A percentile compares a stretch with the other conserved stretches of the same genome.
Evolutionary conservation across 2,888 invertebrate genomes (phyloP).

Genomic region (Sarcophaga subvicina): DNA sequence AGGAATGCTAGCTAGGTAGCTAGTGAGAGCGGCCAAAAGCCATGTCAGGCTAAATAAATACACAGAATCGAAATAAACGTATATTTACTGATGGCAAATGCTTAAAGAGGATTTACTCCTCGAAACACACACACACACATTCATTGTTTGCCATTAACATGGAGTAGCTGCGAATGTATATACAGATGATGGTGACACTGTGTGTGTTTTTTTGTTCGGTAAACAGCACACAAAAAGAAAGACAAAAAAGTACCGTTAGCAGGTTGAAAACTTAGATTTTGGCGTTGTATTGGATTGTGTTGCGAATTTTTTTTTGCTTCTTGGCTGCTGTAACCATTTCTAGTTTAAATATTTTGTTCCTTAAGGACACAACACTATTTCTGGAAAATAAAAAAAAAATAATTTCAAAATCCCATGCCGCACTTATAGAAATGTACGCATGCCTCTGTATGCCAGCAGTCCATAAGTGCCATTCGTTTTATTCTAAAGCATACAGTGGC

Average conservation of each 20-base stretch:
- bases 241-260: slow-evolving; percentile 24
- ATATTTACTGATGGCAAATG: not conserved
- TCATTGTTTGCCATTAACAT: no score
- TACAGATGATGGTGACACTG: slow-evolving; percentile 4
- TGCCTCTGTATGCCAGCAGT: slow-evolving; percentile 27
- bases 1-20: not conserved
- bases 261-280: slow-evolving; percentile 51
- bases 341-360: slow-evolving; percentile 56
- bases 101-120: slow-evolving; percentile 22
- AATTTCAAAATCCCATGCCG: not conserved
- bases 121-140: slow-evolving; percentile 11
- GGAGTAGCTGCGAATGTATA: not conserved
- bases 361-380: slow-evolving; percentile 45
- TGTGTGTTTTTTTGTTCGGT: slow-evolving; percentile 2
- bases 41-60: slow-evolving; percentile 29
- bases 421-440: slow-evolving; percentile 12
- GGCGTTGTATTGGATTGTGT: slow-evolving; percentile 23
- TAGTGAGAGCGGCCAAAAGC: not conserved
- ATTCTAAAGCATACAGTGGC: slow-evolving; percentile 9
- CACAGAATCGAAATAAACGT: not conserved
- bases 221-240: slow-evolving; percentile 27
- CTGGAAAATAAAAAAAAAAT: slow-evolving; percentile 8
- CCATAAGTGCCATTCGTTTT: slow-evolving; percentile 45
- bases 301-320: slow-evolving; percentile 27
- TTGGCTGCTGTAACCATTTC: slow-evolving; percentile 58